A percentile compares a stretch with the other conserved stretches of the same genome.
Evolutionary conservation across 2,888 invertebrate genomes (phyloP).

Genomic region (Exocentrus adspersus): DNA sequence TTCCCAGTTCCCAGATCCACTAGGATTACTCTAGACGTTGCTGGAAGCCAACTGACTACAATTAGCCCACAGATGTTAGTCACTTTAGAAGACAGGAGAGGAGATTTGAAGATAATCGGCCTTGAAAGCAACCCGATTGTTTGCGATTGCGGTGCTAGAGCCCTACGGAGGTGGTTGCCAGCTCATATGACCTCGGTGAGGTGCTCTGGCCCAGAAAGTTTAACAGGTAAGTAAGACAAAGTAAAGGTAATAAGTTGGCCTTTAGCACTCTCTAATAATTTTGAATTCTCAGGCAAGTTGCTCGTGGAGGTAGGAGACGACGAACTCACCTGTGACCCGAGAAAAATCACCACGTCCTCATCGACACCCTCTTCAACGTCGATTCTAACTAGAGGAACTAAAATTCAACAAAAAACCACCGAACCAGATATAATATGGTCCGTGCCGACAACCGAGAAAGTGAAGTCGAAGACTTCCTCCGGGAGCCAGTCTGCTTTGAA

Average conservation of each 20-base stretch:
- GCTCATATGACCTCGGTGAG: constrained; percentile 68
- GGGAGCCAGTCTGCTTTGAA: constrained; percentile 71
- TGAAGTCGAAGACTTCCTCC: constrained; percentile 69
- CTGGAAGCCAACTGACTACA: constrained; percentile 80
- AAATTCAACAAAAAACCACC: constrained; percentile 69
- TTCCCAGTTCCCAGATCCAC: constrained; percentile 90
- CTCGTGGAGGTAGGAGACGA: constrained; percentile 83
- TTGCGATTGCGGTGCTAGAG: constrained; percentile 86
- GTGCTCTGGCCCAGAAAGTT: constrained; percentile 77
- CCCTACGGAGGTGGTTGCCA: constrained; percentile 82
- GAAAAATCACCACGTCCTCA: constrained; percentile 66
- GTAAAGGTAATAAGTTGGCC: no score
- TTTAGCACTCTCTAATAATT: no score
- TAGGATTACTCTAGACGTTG: constrained; percentile 79
- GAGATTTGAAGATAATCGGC: constrained; percentile 78
- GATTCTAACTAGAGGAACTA: constrained; percentile 58
- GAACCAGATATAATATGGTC: constrained; percentile 94
- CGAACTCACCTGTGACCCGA: constrained; percentile 81
- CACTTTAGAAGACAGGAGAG: constrained; percentile 83
- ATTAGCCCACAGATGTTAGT: constrained; percentile 81
- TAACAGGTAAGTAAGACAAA: constrained; percentile 71
- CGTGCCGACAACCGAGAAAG: constrained; percentile 73
- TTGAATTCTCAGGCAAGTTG: constrained; percentile 69
- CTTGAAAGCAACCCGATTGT: constrained; percentile 82
- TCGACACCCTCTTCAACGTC: constrained; percentile 53